Base-by-base conservation (phyloP, 2,888 invertebrate species). In the Pammene aurita region DNA sequence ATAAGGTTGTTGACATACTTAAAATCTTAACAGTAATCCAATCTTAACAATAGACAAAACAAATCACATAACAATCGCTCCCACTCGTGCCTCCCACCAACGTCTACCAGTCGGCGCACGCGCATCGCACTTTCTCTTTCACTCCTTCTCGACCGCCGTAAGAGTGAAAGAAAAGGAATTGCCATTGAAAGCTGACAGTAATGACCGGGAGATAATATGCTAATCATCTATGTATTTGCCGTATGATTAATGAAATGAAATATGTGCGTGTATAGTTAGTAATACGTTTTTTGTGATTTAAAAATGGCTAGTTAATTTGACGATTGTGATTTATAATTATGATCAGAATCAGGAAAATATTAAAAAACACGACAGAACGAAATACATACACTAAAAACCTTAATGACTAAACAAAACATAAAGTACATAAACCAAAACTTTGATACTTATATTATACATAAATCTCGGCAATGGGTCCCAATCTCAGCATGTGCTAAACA, bases 221-320 rank as follows among this genome's bases (percentile, higher is more conserved):
- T 80, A 82, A 82, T 83, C 77, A 77, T 70, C 73, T 73, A 72
- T 78, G 73, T 73, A 72, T 78, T 72, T 73, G 74, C 73, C 56
- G 71, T 77, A 78, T 79, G 81, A 85, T 83, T 84, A 84, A 81
- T 82, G 78, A 78, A 84, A 81, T 82, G 78, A 78, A 80, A 80
- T 55, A 55, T 80, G 57, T 64, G 44, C 54, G n/a, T n/a, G 50
- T 34, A 65, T 65, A 60, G 58, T 65, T 65, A 46, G 58, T 62
- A 52, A 62, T 62, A 52, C 41, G 50, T 62, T 62, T 62, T 62
- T 62, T 52, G 48, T 61, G 18, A 14, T 61, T 35, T 48, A 38
- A 38, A 61, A 61, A 62, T 52, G 62, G 62, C 38, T 41, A 0
- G 50, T 26, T 50, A 13, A 16, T 38, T 61, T 62, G n/a, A 41